Evolutionary conservation across 2,797 vertebrate genomes (phyloP), one percentile per base, ranked within the genome.

Genomic region (Neosalanx taihuensis): DNA sequence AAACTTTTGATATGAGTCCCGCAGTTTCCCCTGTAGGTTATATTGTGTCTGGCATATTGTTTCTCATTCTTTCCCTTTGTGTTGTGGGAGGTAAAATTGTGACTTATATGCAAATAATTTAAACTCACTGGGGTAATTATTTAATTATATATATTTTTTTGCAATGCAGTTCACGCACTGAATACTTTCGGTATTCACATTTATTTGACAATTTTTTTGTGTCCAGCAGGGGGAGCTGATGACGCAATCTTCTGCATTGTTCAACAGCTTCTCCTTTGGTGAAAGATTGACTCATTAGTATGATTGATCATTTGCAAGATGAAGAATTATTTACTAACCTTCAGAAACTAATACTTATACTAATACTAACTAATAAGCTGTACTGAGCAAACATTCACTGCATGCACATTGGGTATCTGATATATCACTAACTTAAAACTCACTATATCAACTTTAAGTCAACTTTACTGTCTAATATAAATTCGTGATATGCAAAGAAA

Each of bases 1-100:
- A 88, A 91, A 92, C 88, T 92, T 92, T 91, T 90, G 91, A 92
- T 92, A 91, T 91, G 83, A 83, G 86, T 71, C 72, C 83, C 80
- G 84, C 69, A 72, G 80, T 79, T 79, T 76, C 76, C 81, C 84
- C 80, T 81, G 60, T 70, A 80, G 86, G 86, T 85, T 85, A 83
- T 86, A 80, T 88, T 89, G 75, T 85, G 79, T 77, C 53, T 85
- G 84, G 84, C 82, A 85, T 79, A 76, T 81, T 81, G 80, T 89
- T 84, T 87, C 88, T 72, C 82, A 85, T 81, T 65, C 84, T 86
- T 89, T 83, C 83, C 80, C 84, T 74, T 81, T 78, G 80, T 67
- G 73, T 75, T 13, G 41, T 46, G 41, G 3, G 41, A 46, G 41
- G 10, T 79, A 78, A 72, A 78, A 86, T 83, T 87, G 87, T 86